Evolutionary conservation across 92 coral and sea anemone genomes (phyloP).

Genomic region (Epizoanthus stellaris): DNA sequence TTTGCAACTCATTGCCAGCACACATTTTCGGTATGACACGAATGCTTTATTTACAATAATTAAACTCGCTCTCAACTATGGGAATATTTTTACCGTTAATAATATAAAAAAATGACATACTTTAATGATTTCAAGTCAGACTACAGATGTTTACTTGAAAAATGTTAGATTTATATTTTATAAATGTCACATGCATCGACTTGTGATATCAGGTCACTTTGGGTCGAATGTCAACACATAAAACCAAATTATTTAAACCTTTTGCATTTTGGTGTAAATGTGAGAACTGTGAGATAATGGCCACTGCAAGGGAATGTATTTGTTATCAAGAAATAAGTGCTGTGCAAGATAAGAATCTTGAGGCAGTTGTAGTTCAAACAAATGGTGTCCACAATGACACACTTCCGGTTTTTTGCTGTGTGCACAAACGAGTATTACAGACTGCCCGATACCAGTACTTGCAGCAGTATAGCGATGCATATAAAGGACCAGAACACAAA

Average conservation of each 20-base stretch:
- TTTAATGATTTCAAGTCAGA: too few relatives aligned
- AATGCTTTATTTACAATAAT: too few relatives aligned
- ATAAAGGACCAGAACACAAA: not conserved
- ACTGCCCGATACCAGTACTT: slow-evolving; percentile 33
- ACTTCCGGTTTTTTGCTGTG: slow-evolving; percentile 26
- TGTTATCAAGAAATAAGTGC: slow-evolving; percentile 45
- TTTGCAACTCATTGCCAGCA: slow-evolving; percentile 17
- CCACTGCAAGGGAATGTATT: slow-evolving; percentile 35
- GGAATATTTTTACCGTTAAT: too few relatives aligned
- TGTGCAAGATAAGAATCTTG: slow-evolving; percentile 29
- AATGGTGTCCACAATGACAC: slow-evolving; percentile 6
- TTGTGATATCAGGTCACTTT: too few relatives aligned
- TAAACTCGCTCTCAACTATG: too few relatives aligned
- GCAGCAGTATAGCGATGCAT: slow-evolving; percentile 21
- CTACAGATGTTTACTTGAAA: too few relatives aligned
- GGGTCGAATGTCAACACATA: too few relatives aligned
- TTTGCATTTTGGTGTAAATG: slow-evolving; percentile 27
- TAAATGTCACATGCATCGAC: too few relatives aligned
- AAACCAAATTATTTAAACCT: too few relatives aligned
- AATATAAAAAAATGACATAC: too few relatives aligned
- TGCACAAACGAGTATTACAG: slow-evolving; percentile 45
- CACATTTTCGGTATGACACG: too few relatives aligned
- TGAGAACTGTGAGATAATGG: slow-evolving; percentile 41
- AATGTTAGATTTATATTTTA: too few relatives aligned
- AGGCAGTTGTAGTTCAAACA: slow-evolving; percentile 12